Percentiles rank a stretch among this genome's conserved stretches.
phyloP scores from a whole-genome alignment of 2,888 invertebrate genomes.

The Pyralis farinalis region DNA sequence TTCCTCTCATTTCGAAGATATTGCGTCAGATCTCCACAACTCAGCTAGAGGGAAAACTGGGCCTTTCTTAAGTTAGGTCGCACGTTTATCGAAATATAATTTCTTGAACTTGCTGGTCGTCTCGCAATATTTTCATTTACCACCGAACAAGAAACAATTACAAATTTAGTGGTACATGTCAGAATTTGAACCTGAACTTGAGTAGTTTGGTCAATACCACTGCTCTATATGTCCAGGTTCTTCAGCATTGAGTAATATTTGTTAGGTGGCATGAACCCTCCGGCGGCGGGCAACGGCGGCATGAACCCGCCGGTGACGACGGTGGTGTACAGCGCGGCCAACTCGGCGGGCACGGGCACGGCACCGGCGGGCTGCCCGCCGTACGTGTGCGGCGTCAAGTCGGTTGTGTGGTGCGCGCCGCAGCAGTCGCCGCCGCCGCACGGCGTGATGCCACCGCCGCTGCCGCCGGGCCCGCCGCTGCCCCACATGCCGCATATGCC shows the following conservation, averaged over 20 bases:
- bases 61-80: too few species aligned
- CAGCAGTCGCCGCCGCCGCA: constrained; percentile 25
- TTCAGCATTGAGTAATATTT: neutral
- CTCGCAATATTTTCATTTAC: too few species aligned
- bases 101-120: too few species aligned
- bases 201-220: too few species aligned
- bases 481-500: constrained; percentile 31
- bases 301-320: constrained; percentile 6
- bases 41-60: too few species aligned
- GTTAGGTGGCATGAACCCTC: constrained; percentile 11
- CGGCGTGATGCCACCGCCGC: neutral
- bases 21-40: too few species aligned
- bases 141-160: too few species aligned
- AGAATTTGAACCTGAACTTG: too few species aligned
- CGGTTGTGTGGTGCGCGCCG: constrained; percentile 47
- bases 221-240: too few species aligned
- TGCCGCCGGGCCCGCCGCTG: constrained; percentile 21
- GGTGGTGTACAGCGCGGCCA: neutral
- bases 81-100: too few species aligned
- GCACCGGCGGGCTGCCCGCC: constrained; percentile 26
- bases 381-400: constrained; percentile 49
- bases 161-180: too few species aligned
- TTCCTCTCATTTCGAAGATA: too few species aligned
- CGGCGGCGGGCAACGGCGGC: constrained; percentile 4
- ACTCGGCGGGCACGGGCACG: constrained; percentile 7